Base-by-base conservation (phyloP, 2,797 vertebrate species). In the Naso thynnoides region DNA sequence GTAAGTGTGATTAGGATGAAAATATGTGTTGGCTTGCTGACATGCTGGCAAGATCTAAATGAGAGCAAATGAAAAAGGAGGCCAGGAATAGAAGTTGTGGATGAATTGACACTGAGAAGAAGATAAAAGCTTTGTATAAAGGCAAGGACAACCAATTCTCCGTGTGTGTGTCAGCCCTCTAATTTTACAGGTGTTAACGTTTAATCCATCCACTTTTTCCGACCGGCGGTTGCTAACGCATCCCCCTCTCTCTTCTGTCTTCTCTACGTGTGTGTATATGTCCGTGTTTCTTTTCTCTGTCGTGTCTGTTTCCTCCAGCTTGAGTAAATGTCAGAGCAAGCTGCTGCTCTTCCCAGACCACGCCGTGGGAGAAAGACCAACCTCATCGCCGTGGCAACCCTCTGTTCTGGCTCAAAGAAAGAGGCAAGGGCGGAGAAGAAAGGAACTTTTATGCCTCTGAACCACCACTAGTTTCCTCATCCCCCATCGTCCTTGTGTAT, bases 251-350 rank as follows among this genome's bases (percentile, higher is more conserved):
- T 75, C 60, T 67, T 81, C 59, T 36, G 33, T 36, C 33, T 13
- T 49, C 8, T 8, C 53, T 59, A 44, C 16, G 59, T 64, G 53
- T 74, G 68, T 76, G 29, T 54, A 42, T 47, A 45, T 64, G 64
- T 68, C 59, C 70, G 65, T 85, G 79, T 80, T 76, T 83, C 76
- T 78, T 70, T 82, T 81, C 68, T 88, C 82, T 72, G 81, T 87
- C 69, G 65, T 85, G 84, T 91, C 82, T 86, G 88, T 88, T 90
- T 89, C 85, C 78, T 88, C 79, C 86, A 84, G 85, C 83, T 88
- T 91, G 87, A 84, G 92, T 92, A 95, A 94, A 94, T 95, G 94
- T 95, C 94, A 95, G 88, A 85, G 92, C 93, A 95, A 94, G 94
- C 93, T 95, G 94, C 88, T 88, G 89, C 83, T 90, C 94, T 95